Evolutionary conservation across 2,888 invertebrate species (phyloP), one percentile per base, ranked within the genome.

Genomic region (Diaphora mendica): DNA sequence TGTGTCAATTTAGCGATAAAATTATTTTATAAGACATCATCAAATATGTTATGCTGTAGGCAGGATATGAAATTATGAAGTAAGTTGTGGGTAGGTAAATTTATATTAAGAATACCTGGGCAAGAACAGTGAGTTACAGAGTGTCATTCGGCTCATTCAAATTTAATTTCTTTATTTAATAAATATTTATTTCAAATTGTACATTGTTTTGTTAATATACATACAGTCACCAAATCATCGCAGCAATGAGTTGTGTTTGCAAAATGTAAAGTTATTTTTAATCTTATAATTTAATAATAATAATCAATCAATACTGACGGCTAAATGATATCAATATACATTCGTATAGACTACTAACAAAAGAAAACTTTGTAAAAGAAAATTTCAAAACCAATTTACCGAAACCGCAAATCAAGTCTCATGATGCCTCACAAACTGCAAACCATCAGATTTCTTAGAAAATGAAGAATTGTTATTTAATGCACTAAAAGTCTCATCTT

Each of bases 401-500:
- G n/a, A n/a, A n/a, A 33, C 33, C 33, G 51, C n/a, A 11, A 55
- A 13, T n/a, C 9, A 55, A 55, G 26, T 26, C 55, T 55, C n/a
- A 55, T 23, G n/a, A 26, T 55, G n/a, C 13, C 55, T 26, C 55
- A n/a, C 55, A 55, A 55, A 55, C 55, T n/a, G 55, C 11, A 55
- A 55, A 55, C 8, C 11, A 55, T 55, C 48, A 7, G n/a, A 55
- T n/a, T 9, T 55, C n/a, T 55, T 55, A n/a, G 3, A n/a, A 55
- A n/a, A 55, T 26, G n/a, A 64, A 20, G 33, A 8, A 23, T 68
- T 15, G 13, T 20, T n/a, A 68, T 33, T 33, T 48, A 51, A 44
- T 33, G 62, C 42, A 62, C 67, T 48, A 67, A 68, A 33, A 9
- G 26, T 42, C 67, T 75, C 30, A 77, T 82, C 74, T 68, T 77